Evolutionary conservation across 2,888 invertebrate genomes (phyloP), one percentile per base, ranked within the genome.

Genomic region (Hydrotaea cyrtoneurina): DNA sequence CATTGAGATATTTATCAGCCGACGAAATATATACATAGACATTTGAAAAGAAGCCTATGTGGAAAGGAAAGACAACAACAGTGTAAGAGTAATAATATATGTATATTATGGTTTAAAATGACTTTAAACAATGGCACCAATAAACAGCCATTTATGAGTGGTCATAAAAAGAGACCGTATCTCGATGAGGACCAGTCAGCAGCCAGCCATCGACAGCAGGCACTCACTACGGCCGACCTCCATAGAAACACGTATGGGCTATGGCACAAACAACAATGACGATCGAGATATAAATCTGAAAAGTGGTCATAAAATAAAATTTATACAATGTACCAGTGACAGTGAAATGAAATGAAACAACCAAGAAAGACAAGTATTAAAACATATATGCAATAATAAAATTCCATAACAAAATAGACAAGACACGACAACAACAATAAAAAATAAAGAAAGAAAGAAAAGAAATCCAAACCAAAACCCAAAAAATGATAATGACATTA

Each of bases 81-180:
- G 2, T 15, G 53, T 13, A 46, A 69, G 46, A 15, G 69, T 23
- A 46, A 69, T 59, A 69, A 31, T 31, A 50, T 69, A n/a, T 36
- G 43, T 69, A 69, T 71, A 73, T 75, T 78, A 75, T 72, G 50
- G 13, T 77, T 77, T 83, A 80, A 84, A 78, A 78, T 80, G 69
- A 74, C 43, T 78, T 78, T 71, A 80, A 78, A 84, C 83, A 84
- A 80, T 80, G 71, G 74, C 53, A 64, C 71, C 78, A 78, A 84
- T 84, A 75, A 84, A 80, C 62, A 78, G 69, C 78, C 80, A 78
- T 81, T 84, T 81, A 81, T 75, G 81, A 81, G 73, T 78, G 84
- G 81, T 78, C 73, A 81, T 81, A 81, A 84, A 84, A 78, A 21
- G 72, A 36, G 59, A 50, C 71, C 23, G 15, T 26, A 71, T 71